Evolutionary conservation across 2,797 vertebrate genomes (phyloP).

Genomic region (Tauraco hartlaubi): DNA sequence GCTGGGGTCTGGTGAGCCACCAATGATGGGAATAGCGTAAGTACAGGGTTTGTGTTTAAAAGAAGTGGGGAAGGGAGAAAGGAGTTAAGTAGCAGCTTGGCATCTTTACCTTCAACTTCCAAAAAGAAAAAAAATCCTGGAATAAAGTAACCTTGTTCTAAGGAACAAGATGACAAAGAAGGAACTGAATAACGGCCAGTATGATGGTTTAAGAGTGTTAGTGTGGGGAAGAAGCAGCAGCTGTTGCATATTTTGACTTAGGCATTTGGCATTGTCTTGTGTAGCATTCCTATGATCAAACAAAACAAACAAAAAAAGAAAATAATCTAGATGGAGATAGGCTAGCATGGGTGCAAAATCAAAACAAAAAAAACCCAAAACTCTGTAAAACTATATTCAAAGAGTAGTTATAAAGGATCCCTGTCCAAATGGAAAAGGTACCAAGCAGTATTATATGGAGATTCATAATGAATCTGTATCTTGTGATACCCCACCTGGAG

Average conservation of each 20-base stretch:
- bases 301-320: neutral
- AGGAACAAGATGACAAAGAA: neutral
- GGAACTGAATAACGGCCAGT: neutral
- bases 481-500: no score
- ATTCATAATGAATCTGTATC: neutral
- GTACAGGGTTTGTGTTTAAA: neutral
- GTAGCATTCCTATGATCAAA: neutral
- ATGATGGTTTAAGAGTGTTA: neutral
- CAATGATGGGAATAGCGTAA: fast-evolving
- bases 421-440: neutral
- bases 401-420: neutral
- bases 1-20: neutral
- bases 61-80: neutral
- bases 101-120: neutral
- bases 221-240: neutral
- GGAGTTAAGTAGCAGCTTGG: neutral
- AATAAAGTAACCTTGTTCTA: neutral
- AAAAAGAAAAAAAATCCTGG: neutral
- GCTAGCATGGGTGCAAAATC: neutral
- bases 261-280: neutral
- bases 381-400: neutral
- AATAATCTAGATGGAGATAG: neutral
- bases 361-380: neutral
- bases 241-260: neutral
- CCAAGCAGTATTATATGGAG: neutral